phyloP scores from a whole-genome alignment of 2,113 vertebrate genomes.

The Trinectes maculatus region DNA sequence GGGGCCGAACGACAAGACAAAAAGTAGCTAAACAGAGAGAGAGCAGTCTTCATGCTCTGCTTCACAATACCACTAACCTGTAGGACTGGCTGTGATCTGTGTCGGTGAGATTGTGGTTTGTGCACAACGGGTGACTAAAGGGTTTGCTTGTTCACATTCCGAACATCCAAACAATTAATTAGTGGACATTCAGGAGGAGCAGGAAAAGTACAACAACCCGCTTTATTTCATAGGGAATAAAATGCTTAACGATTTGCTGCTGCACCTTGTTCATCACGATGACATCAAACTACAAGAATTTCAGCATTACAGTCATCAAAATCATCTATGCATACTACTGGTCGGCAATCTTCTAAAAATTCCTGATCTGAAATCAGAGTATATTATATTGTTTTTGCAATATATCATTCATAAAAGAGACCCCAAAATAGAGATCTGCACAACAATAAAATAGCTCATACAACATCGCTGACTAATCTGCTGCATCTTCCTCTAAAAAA shows the following conservation, averaged over 20 bases:
- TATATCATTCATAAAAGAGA: neutral
- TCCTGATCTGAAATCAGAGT: neutral
- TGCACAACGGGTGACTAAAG: conserved; percentile 23
- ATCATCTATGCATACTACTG: neutral
- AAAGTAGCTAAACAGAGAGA: conserved; percentile 51
- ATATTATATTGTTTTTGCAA: no score
- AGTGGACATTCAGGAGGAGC: conserved; percentile 34
- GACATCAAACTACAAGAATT: conserved; percentile 10
- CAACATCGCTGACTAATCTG: no score
- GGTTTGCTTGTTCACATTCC: conserved; percentile 40
- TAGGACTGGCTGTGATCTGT: conserved; percentile 30
- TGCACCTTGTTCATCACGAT: conserved; percentile 17
- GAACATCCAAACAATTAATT: conserved; percentile 33
- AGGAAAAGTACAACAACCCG: conserved; percentile 14
- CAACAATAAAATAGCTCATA: no score
- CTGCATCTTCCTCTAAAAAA: no score
- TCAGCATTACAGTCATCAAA: neutral
- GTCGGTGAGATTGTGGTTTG: neutral
- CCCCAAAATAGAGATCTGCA: neutral
- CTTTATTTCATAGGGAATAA: conserved; percentile 15
- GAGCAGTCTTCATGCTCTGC: conserved; percentile 25
- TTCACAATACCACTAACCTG: conserved; percentile 48
- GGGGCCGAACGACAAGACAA: conserved; percentile 45
- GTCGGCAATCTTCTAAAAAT: neutral
- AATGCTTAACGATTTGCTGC: conserved; percentile 1